These are phyloP conservation scores for Perodicticus potto DNA, from an alignment of 2,797 vertebrate species.

Conservation along the genomic window DNA sequence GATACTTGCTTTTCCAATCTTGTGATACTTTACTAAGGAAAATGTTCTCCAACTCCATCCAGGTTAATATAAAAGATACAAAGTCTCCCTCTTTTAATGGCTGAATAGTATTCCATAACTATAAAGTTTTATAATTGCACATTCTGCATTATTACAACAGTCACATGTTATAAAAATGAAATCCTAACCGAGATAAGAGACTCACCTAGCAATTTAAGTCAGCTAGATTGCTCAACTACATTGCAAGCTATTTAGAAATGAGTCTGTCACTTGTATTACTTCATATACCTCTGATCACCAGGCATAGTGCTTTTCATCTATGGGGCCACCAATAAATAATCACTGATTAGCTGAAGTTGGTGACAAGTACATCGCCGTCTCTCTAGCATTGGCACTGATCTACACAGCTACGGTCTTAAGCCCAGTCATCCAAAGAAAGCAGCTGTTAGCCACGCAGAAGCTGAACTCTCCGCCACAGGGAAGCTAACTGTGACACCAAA, in stretches of 20 bases:
- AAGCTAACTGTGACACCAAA: conserved; percentile 74
- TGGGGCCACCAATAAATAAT: conserved; percentile 63
- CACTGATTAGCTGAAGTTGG: conserved; percentile 66
- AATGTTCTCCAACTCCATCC: no score
- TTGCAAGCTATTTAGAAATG: conserved; percentile 38
- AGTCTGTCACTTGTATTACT: conserved; percentile 34
- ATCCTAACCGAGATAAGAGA: conserved; percentile 64
- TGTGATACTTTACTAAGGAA: no score
- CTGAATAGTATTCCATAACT: background rate
- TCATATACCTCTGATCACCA: conserved; percentile 44
- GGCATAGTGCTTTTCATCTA: conserved; percentile 43
- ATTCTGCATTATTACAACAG: conserved; percentile 3
- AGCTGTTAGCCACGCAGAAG: conserved; percentile 72
- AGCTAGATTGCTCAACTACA: conserved; percentile 39
- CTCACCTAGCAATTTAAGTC: conserved; percentile 62
- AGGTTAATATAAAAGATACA: no score
- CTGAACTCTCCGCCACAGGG: conserved; percentile 71
- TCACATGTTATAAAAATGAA: conserved; percentile 58
- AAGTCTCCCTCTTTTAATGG: no score
- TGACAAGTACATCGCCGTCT: conserved; percentile 1
- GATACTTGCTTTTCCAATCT: no score
- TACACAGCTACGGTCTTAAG: conserved; percentile 17
- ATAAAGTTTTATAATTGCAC: background rate
- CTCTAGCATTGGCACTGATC: conserved; percentile 17
- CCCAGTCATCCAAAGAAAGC: conserved; percentile 41